Base-by-base conservation (phyloP, 1,140 invertebrate genomes). In the Drosophila parvula region DNA sequence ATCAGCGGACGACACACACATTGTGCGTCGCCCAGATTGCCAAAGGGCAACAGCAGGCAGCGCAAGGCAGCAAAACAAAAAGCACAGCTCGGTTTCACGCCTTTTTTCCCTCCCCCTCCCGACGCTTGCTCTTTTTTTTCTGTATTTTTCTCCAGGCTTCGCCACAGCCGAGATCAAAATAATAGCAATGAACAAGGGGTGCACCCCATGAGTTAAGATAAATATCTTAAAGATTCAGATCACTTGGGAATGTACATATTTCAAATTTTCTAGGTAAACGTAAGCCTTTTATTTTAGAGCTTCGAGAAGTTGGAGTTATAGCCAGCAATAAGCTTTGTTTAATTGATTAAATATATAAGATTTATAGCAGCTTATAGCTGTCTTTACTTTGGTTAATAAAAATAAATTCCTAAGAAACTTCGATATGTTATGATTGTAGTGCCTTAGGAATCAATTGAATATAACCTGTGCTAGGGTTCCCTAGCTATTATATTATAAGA, bases 21-120 rank as follows among this genome's bases (percentile, higher is more conserved):
- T 22, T 65, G 62, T 65, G 63, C 62, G 32, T 47, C 32, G 45
- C 44, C 32, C 58, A 61, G 58, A 61, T 61, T 61, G 58, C 58
- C 44, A 50, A 61, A 61, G 58, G 58, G 58, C 12, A 8, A 27
- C 18, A 45, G 22, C 30, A n/a, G 30, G 30, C 5, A 5, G 30
- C 22, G 14, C 38, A 11, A 4, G 48, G 10, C 48, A 32, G 48
- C 48, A 51, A 58, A 44, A 30, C 40, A 58, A 59, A 45, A 45
- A 59, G 28, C 28, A 22, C 30, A 34, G 6, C 16, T 9, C 40
- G 14, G 53, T 28, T 59, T 70, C 34, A 70, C 67, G 67, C 62
- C 48, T 70, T 51, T 55, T 55, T 67, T 14, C 50, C 3, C 22
- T 3, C 22, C 22, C 22, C 32, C 3, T 30, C 16, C 22, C 11